phyloP scores from a whole-genome alignment of 2,888 invertebrate genomes.

The Dicranocentrus wangi region DNA sequence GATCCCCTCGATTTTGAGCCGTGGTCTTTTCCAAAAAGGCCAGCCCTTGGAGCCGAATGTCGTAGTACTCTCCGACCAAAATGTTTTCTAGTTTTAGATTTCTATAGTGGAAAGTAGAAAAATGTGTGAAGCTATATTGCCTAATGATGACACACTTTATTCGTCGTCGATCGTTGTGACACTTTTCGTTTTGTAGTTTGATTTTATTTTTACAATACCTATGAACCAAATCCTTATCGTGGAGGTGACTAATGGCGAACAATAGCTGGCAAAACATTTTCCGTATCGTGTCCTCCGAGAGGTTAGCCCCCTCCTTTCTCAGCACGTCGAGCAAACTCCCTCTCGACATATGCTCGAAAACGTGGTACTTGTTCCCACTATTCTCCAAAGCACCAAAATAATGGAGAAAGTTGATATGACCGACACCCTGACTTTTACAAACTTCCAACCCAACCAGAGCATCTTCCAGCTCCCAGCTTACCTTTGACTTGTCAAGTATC shows the following conservation, averaged over 20 bases:
- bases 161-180: too few relatives aligned
- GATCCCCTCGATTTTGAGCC: constrained; percentile 51
- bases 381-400: constrained; percentile 57
- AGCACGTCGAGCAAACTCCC: constrained; percentile 45
- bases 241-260: constrained; percentile 54
- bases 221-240: constrained; percentile 60
- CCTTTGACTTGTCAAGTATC: constrained; percentile 44
- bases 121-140: too few relatives aligned
- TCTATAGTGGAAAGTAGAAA: too few relatives aligned
- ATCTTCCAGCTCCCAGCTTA: constrained; percentile 32
- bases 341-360: constrained; percentile 55
- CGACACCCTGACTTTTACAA: constrained; percentile 30
- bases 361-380: constrained; percentile 50
- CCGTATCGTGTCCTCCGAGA: constrained; percentile 19
- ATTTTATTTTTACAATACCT: too few relatives aligned
- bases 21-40: constrained; percentile 48
- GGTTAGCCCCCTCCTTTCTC: neutral
- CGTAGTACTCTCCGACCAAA: constrained; percentile 46
- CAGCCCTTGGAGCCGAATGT: constrained; percentile 51
- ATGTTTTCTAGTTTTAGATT: constrained; percentile 58
- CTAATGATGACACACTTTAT: too few relatives aligned
- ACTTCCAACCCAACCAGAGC: constrained; percentile 19
- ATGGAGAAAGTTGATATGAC: constrained; percentile 56
- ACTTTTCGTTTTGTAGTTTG: too few relatives aligned
- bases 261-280: constrained; percentile 60